These are phyloP conservation scores for Oeneis ivallda DNA, from an alignment of 2,888 invertebrate species.

Conservation along the genomic window DNA sequence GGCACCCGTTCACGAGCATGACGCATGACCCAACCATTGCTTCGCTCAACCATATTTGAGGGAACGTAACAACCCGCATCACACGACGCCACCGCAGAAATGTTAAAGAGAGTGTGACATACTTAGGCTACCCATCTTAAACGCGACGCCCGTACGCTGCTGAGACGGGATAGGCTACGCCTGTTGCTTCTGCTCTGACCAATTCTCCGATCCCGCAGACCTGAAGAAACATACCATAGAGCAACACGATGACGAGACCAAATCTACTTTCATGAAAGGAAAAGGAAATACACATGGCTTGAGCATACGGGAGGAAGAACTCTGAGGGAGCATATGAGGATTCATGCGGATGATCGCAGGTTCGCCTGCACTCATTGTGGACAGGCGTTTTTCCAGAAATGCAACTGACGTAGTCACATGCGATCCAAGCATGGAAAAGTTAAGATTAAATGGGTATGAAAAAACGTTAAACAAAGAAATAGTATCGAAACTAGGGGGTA, in stretches of 20 bases:
- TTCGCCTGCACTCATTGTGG: conserved; percentile 52
- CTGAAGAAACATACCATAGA: conserved; percentile 52
- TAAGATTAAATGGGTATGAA: conserved; percentile 9
- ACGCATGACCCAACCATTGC: too few species aligned
- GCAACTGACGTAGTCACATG: conserved; percentile 66
- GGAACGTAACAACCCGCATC: too few species aligned
- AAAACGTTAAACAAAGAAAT: not conserved
- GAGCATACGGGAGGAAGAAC: conserved; percentile 54
- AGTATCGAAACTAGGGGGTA: not conserved
- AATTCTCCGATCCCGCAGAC: conserved; percentile 48
- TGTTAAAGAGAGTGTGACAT: too few species aligned
- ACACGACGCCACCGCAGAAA: too few species aligned
- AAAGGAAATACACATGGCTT: too few species aligned
- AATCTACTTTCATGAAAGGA: conserved; percentile 47
- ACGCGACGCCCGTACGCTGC: conserved; percentile 55
- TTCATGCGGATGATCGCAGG: conserved; percentile 50
- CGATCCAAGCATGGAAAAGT: conserved; percentile 50
- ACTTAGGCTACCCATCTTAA: too few species aligned
- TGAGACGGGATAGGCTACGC: conserved; percentile 49
- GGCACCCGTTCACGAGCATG: too few species aligned
- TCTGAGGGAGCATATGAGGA: conserved; percentile 58
- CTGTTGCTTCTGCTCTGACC: conserved; percentile 52
- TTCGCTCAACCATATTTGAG: too few species aligned
- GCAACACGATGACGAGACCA: conserved; percentile 41
- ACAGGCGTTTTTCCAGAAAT: conserved; percentile 54